Percentiles rank a stretch among this genome's conserved stretches.
These are phyloP conservation scores for Hestina assimilis DNA, from an alignment of 1,140 invertebrate genomes.

Conservation along the genomic window DNA sequence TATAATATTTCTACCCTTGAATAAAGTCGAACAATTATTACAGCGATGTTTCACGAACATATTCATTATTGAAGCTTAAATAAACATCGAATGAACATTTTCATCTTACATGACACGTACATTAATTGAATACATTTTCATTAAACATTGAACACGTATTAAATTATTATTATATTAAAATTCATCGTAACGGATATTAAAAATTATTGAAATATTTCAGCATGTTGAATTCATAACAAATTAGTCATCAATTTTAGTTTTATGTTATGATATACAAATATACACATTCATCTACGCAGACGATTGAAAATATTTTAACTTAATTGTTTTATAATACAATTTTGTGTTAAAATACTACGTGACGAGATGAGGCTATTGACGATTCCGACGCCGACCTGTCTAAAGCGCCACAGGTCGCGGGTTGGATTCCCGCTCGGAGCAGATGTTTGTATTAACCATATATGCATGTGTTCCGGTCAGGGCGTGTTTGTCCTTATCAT, in stretches of 20 bases:
- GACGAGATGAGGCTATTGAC: too few relatives aligned
- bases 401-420: too few relatives aligned
- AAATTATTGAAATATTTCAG: not conserved
- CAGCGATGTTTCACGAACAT: not conserved
- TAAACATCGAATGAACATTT: not conserved
- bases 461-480: too few relatives aligned
- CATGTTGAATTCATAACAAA: not conserved
- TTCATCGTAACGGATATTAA: not conserved
- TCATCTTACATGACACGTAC: not conserved
- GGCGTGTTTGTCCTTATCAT: too few relatives aligned
- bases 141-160: not conserved
- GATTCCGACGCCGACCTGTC: too few relatives aligned
- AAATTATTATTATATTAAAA: not conserved
- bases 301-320: too few relatives aligned
- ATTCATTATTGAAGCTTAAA: not conserved
- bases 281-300: too few relatives aligned
- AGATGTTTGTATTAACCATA: too few relatives aligned
- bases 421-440: too few relatives aligned
- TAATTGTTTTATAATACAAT: too few relatives aligned
- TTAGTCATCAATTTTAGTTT: not conserved
- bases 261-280: too few relatives aligned
- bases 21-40: not conserved
- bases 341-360: too few relatives aligned
- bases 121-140: conserved; percentile 3
- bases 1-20: not conserved